Conservation (phyloP, 1,140 invertebrate genomes). For the Saccostrea cuccullata region DNA sequence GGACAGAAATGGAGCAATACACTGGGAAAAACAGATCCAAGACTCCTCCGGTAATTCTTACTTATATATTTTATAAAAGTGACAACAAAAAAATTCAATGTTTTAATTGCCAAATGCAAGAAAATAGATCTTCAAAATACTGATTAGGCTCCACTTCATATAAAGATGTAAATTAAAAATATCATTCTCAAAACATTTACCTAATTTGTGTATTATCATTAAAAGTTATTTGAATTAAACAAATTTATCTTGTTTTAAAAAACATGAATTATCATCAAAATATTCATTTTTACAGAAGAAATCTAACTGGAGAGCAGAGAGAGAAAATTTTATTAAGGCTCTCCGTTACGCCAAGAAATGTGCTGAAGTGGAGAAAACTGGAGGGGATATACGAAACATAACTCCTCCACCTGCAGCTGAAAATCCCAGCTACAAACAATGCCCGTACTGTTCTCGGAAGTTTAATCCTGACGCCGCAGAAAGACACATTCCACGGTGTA, state of each 20-base stretch:
- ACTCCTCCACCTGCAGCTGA: slow-evolving; percentile 89
- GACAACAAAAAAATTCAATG: not conserved
- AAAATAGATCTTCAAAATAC: no score
- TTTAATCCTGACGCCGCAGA: slow-evolving; percentile 93
- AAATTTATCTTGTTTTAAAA: no score
- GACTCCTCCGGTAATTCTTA: slow-evolving; percentile 40
- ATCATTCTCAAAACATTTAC: no score
- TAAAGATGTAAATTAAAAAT: not conserved
- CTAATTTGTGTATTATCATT: not conserved
- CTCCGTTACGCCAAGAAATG: slow-evolving; percentile 92
- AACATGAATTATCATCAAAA: not conserved
- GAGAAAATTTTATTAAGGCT: slow-evolving; percentile 93
- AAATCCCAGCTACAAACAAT: slow-evolving; percentile 92
- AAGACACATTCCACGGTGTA: slow-evolving; percentile 95
- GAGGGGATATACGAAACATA: slow-evolving; percentile 91
- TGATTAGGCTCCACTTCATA: not conserved
- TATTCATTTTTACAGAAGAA: slow-evolving; percentile 80
- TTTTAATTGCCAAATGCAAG: no score
- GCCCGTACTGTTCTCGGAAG: slow-evolving; percentile 92
- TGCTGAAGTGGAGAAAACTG: slow-evolving; percentile 89
- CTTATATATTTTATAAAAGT: not conserved
- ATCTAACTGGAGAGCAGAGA: slow-evolving; percentile 92
- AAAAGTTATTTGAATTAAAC: not conserved
- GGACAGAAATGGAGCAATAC: slow-evolving; percentile 92
- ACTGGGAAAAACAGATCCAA: not conserved